Percentiles rank a stretch among this genome's conserved stretches.
Conservation (phyloP, 2,113 vertebrate genomes). For the Bos indicus region DNA sequence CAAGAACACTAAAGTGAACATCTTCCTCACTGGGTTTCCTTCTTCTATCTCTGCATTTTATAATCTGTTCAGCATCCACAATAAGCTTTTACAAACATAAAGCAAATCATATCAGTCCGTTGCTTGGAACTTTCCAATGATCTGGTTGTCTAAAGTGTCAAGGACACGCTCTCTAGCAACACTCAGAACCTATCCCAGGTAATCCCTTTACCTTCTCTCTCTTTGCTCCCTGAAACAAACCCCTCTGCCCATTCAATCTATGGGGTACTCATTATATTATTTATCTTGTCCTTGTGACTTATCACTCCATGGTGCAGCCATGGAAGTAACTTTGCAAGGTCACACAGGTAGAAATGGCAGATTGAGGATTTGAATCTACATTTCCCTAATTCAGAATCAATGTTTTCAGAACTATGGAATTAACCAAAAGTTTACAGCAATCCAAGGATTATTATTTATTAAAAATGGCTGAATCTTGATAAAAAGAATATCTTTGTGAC, state of each 20-base stretch:
- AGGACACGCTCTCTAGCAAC: neutral
- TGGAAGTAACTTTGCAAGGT: neutral
- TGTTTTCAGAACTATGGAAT: neutral
- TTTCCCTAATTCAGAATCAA: neutral
- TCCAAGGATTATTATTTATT: neutral
- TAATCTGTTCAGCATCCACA: neutral
- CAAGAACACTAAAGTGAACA: neutral
- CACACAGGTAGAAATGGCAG: neutral
- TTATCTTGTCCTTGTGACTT: neutral
- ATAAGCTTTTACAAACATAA: neutral
- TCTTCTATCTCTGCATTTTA: neutral
- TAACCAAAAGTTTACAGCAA: neutral
- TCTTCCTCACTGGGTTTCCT: neutral
- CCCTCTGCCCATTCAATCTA: neutral
- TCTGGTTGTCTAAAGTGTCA: neutral
- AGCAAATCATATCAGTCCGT: neutral
- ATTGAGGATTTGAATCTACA: neutral
- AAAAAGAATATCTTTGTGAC: neutral
- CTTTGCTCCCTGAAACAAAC: neutral
- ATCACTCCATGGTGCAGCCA: neutral
- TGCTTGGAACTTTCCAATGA: neutral
- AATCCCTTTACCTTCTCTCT: neutral
- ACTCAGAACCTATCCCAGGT: neutral
- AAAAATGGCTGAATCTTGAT: neutral
- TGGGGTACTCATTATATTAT: neutral